Conservation (phyloP, 2,888 invertebrate genomes). For the Alloscopus bannaensis region DNA sequence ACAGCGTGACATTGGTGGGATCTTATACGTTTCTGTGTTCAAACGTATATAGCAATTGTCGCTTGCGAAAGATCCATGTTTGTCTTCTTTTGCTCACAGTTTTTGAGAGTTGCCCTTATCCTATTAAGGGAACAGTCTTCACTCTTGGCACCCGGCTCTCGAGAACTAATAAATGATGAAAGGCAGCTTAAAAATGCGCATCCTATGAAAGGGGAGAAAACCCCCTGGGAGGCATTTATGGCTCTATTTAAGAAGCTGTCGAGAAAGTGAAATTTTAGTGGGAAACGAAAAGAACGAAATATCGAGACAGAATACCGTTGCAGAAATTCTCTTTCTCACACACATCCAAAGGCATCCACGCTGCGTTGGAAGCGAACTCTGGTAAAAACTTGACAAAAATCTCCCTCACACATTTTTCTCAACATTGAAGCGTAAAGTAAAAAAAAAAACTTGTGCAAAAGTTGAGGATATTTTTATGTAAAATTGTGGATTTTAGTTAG, state of each 20-base stretch:
- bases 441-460: constrained; percentile 35
- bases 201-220: constrained; percentile 28
- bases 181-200: constrained; percentile 43
- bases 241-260: constrained; percentile 62
- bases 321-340: constrained; percentile 3
- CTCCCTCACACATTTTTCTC: constrained; percentile 32
- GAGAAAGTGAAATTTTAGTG: constrained; percentile 63
- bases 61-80: background rate
- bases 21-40: constrained; percentile 24
- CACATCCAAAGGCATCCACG: background rate
- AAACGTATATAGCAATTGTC: background rate
- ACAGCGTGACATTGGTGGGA: background rate
- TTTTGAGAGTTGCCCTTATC: constrained; percentile 50
- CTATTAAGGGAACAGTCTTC: constrained; percentile 52
- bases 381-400: constrained; percentile 51
- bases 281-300: constrained; percentile 40
- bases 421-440: constrained; percentile 1
- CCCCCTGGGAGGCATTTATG: constrained; percentile 64
- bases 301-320: constrained; percentile 9
- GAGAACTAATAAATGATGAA: constrained; percentile 62
- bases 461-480: constrained; percentile 17
- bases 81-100: background rate
- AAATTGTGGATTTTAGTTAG: background rate
- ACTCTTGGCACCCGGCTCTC: constrained; percentile 55
- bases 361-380: constrained; percentile 12